Evolutionary conservation across 2,797 vertebrate species (phyloP).

Genomic region (Siniperca undulata): DNA sequence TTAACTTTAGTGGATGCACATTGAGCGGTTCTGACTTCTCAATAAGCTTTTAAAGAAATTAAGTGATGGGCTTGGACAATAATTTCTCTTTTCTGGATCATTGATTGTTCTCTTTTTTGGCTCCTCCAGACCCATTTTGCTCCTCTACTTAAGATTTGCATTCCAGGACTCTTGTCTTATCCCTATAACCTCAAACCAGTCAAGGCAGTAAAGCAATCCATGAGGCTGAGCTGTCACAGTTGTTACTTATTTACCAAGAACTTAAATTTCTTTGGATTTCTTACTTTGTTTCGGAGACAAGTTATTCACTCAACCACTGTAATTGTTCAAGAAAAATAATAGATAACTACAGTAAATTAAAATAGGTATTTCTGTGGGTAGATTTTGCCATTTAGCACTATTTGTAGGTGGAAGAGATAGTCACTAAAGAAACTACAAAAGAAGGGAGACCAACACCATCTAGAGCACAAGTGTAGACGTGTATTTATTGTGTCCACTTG

Average conservation of each 20-base stretch:
- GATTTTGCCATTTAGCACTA: background rate
- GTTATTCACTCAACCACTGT: background rate
- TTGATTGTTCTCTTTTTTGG: constrained; percentile 91
- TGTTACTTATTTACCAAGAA: constrained; percentile 6
- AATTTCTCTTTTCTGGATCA: constrained; percentile 94
- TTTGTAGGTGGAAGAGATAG: background rate
- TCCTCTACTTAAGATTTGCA: constrained; percentile 88
- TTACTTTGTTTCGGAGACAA: constrained; percentile 14
- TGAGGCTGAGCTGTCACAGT: constrained; percentile 31
- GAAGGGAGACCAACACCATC: background rate
- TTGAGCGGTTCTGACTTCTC: constrained; percentile 87
- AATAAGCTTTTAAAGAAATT: constrained; percentile 97
- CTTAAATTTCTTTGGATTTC: constrained; percentile 11
- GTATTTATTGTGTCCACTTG: background rate
- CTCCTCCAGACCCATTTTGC: constrained; percentile 88
- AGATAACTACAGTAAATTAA: constrained; percentile 7
- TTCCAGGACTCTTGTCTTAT: constrained; percentile 88
- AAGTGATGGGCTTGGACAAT: constrained; percentile 93
- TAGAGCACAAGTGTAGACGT: background rate
- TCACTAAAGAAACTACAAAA: constrained; percentile 7
- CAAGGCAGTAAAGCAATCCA: constrained; percentile 47
- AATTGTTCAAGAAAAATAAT: background rate
- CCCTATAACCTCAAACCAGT: constrained; percentile 82
- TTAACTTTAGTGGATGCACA: constrained; percentile 85
- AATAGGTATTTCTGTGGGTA: background rate